phyloP scores from a whole-genome alignment of 2,888 invertebrate genomes.

The Diploptera punctata region DNA sequence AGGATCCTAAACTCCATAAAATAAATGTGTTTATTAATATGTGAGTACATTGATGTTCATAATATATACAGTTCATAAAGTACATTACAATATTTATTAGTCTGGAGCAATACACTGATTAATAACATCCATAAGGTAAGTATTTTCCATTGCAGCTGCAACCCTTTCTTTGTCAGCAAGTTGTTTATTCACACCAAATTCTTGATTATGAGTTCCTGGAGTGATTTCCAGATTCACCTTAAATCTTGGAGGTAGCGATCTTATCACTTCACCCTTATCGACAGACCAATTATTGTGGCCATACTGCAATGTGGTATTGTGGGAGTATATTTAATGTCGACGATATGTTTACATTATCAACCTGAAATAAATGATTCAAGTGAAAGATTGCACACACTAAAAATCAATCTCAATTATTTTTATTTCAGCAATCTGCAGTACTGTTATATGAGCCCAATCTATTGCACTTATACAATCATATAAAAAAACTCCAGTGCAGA shows the following conservation, averaged over 20 bases:
- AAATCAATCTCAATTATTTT: background rate
- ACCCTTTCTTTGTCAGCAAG: conserved; percentile 97
- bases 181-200: conserved; percentile 95
- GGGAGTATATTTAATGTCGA: conserved; percentile 90
- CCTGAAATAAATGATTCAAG: conserved; percentile 56
- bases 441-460: background rate
- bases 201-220: conserved; percentile 92
- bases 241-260: conserved; percentile 80
- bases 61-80: background rate
- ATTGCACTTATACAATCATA: no score
- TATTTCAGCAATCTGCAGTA: background rate
- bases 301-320: conserved; percentile 99
- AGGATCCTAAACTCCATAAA: no score
- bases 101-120: conserved; percentile 79
- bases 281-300: conserved; percentile 94
- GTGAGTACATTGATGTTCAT: no score
- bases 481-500: no score
- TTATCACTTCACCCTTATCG: conserved; percentile 88
- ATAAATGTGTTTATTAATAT: no score
- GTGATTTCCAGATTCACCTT: conserved; percentile 89
- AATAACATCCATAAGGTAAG: conserved; percentile 88
- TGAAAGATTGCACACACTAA: background rate
- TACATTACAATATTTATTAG: conserved; percentile 4
- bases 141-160: conserved; percentile 96
- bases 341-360: conserved; percentile 74